These are phyloP conservation scores for Pseudococcus jackbeardsleyi DNA, from an alignment of 2,888 invertebrate species.

Conservation along the genomic window DNA sequence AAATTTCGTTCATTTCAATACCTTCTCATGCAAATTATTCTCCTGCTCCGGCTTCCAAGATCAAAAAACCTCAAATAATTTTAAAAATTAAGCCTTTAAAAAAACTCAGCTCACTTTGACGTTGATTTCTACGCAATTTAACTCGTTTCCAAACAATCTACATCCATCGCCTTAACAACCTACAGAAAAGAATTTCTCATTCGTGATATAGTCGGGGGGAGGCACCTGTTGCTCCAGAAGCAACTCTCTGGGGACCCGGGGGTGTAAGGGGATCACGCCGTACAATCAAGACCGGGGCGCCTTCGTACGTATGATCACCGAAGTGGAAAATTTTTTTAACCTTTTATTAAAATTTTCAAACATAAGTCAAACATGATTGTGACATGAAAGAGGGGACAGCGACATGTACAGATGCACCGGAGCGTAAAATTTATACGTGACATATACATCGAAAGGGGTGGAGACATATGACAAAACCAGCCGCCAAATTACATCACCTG, in stretches of 20 bases:
- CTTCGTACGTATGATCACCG: not conserved
- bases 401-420: constrained; percentile 32
- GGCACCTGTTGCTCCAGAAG: not conserved
- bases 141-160: not conserved
- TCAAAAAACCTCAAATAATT: not conserved
- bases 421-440: constrained; percentile 46
- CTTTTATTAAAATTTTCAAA: constrained; percentile 43
- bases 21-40: not conserved
- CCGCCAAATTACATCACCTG: constrained; percentile 37
- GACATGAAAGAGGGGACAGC: constrained; percentile 23
- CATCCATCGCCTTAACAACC: not conserved
- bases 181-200: not conserved
- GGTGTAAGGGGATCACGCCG: not conserved
- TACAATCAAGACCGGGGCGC: not conserved
- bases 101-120: not conserved
- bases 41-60: not conserved
- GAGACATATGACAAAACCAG: constrained; percentile 40
- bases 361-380: constrained; percentile 43
- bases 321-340: constrained; percentile 33
- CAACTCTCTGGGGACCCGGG: not conserved
- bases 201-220: not conserved
- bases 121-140: not conserved
- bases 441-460: constrained; percentile 36
- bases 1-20: not conserved
- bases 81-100: not conserved